Percentiles rank a stretch among this genome's conserved stretches.
Conservation (phyloP, 2,797 vertebrate species). For the Bryconaethiops microstoma region DNA sequence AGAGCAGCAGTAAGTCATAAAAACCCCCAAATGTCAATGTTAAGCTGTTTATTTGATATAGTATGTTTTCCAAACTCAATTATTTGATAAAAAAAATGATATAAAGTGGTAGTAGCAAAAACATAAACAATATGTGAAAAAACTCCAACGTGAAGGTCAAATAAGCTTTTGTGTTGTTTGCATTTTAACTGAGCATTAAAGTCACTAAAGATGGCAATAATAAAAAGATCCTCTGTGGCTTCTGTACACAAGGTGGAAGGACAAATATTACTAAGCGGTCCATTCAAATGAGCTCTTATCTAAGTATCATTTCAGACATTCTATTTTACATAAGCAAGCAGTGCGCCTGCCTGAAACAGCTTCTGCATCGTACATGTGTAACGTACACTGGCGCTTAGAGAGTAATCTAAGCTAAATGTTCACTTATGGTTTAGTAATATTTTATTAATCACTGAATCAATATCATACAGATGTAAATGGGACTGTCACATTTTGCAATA, state of each 20-base stretch:
- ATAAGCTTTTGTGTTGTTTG: neutral
- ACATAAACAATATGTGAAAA: neutral
- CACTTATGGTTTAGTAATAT: too few relatives aligned
- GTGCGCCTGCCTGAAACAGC: neutral
- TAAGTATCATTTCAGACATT: neutral
- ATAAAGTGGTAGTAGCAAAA: neutral
- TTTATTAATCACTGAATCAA: neutral
- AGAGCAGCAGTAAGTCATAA: neutral
- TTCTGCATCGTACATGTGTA: neutral
- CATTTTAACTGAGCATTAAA: constrained; percentile 1
- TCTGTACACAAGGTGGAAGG: neutral
- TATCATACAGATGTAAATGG: neutral
- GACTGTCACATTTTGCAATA: neutral
- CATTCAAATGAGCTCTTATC: constrained; percentile 12
- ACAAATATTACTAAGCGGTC: constrained; percentile 3
- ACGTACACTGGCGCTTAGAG: neutral
- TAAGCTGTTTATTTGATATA: neutral
- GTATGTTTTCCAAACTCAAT: neutral
- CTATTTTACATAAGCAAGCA: constrained; percentile 12
- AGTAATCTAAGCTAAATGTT: neutral
- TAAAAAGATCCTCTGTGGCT: neutral
- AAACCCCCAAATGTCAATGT: too few relatives aligned
- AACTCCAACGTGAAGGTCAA: neutral
- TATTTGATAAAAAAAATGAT: neutral
- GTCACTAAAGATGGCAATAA: neutral